phyloP scores from a whole-genome alignment of 2,888 invertebrate genomes.

The Paralinhomoeus sp. region DNA sequence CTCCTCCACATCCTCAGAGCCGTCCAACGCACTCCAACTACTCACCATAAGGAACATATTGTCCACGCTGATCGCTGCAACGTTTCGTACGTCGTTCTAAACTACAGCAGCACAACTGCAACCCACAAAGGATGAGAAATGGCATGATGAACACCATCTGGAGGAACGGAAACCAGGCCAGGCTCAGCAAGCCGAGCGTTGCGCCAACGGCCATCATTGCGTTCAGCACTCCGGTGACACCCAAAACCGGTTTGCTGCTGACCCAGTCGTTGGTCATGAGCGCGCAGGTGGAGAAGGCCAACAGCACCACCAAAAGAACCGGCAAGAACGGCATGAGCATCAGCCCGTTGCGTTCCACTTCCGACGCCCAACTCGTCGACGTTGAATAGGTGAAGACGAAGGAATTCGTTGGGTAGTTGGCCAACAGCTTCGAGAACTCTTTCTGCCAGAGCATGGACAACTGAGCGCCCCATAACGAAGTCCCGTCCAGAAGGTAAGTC shows the following conservation, averaged over 20 bases:
- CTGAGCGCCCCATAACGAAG: no score
- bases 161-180: slow-evolving; percentile 68
- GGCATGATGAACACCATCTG: slow-evolving; percentile 82
- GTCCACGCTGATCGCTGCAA: slow-evolving; percentile 70
- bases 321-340: slow-evolving; percentile 13
- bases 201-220: slow-evolving; percentile 70
- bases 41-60: slow-evolving; percentile 87
- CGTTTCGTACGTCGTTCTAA: not conserved
- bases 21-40: slow-evolving; percentile 64
- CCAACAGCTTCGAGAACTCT: no score
- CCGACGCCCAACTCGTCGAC: slow-evolving; percentile 17
- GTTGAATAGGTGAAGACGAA: no score
- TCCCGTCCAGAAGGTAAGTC: no score
- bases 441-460: no score
- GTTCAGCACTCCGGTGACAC: slow-evolving; percentile 64
- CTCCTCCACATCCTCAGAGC: slow-evolving; percentile 44
- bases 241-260: slow-evolving; percentile 67
- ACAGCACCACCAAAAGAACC: slow-evolving; percentile 16
- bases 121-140: slow-evolving; percentile 76
- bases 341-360: slow-evolving; percentile 22
- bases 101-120: not conserved
- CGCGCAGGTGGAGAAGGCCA: slow-evolving; percentile 35
- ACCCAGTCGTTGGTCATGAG: slow-evolving; percentile 84
- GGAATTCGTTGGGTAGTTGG: no score
- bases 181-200: slow-evolving; percentile 68